Percentiles rank a stretch among this genome's conserved stretches.
phyloP scores from a whole-genome alignment of 2,113 vertebrate genomes.

The Elephas maximus region DNA sequence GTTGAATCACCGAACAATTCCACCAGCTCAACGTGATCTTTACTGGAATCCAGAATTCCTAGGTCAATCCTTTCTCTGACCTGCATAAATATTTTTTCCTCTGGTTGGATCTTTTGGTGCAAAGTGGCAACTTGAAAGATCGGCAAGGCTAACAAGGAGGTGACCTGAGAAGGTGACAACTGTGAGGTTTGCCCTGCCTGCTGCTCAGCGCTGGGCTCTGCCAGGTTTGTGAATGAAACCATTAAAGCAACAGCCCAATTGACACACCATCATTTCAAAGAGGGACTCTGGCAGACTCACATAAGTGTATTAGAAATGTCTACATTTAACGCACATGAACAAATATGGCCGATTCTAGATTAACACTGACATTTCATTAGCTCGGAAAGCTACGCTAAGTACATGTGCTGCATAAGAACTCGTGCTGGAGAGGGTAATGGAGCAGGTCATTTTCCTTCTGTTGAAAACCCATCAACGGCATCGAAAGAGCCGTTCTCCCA shows the following conservation, averaged over 20 bases:
- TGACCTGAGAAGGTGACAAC: background rate
- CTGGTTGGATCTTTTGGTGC: slow-evolving; percentile 53
- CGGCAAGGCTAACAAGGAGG: slow-evolving; percentile 53
- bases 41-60: slow-evolving; percentile 38
- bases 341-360: background rate
- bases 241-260: background rate
- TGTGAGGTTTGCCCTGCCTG: background rate
- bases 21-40: fast-evolving
- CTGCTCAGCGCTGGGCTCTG: background rate
- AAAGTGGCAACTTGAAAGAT: slow-evolving; percentile 61
- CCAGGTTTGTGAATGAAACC: background rate
- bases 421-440: background rate
- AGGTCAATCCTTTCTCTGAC: background rate
- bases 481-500: background rate
- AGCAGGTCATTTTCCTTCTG: background rate
- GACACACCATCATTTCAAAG: background rate
- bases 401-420: background rate
- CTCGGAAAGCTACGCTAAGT: background rate
- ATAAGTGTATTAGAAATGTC: background rate
- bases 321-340: background rate
- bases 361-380: background rate
- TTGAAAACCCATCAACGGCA: background rate
- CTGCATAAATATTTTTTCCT: slow-evolving; percentile 36
- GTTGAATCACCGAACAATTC: slow-evolving; percentile 16
- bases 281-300: background rate